Base-by-base conservation (phyloP, 2,113 vertebrate species). In the Engraulis encrasicolus region DNA sequence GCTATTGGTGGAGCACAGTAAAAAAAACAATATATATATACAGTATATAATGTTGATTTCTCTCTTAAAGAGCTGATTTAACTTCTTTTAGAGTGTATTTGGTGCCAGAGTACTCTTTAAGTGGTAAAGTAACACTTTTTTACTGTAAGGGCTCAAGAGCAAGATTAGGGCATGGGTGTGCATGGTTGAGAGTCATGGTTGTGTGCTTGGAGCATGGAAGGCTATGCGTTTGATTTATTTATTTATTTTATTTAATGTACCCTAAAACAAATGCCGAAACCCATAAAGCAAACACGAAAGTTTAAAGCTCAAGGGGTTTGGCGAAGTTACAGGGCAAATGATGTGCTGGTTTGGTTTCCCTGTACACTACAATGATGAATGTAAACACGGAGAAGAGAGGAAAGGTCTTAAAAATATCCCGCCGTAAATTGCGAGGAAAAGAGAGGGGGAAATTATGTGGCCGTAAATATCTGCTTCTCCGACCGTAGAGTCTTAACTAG, bases 351-450 rank as follows among this genome's bases (percentile, higher is more conserved):
- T 6, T 20, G 5, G 20, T 23, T 66, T n/a, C n/a, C n/a, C n/a
- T n/a, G n/a, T n/a, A n/a, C n/a, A n/a, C n/a, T 34, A 74, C 23
- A 17, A 15, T 34, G 27, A 31, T 74, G 14, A 34, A 74, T 74
- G 66, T 17, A 74, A 66, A 66, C n/a, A 66, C 3, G 9, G 9
- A 15, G 58, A 66, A 2, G 31, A 74, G 66, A 74, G 27, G 66
- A 36, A 74, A 74, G 66, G 66, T 74, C 66, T 74, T 74, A 74
- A 74, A 74, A 74, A 74, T 74, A 74, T 74, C 66, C 66, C 66
- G 34, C 66, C 66, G 31, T 74, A 74, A 74, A 61, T 61, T 34
- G 66, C 14, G 11, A 34, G 9, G 23, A 14, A 66, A 74, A 74
- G 14, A 74, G 66, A 14, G 66, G 23, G 66, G 66, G 34, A 74